Evolutionary conservation across 2,888 invertebrate genomes (phyloP), one percentile per base, ranked within the genome.

Genomic region (Mantis religiosa): DNA sequence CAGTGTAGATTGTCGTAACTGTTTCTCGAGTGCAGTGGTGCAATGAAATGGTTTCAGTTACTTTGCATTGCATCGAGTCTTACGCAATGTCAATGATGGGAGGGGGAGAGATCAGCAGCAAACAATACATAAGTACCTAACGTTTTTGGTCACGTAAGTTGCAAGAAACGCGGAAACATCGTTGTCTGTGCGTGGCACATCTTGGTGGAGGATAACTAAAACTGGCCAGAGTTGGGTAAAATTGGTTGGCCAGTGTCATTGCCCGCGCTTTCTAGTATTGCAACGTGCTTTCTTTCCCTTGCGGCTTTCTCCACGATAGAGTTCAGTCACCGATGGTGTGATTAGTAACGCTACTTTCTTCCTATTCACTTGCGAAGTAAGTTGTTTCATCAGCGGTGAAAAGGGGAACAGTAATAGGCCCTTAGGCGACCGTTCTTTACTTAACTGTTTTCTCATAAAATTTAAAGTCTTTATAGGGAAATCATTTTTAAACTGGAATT

Each of bases 221-320:
- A 14, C 83, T 20, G 54, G 20, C 30, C 28, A 41, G 28, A 8
- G 47, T 82, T 86, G 28, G 83, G 82, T 41, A 71, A 81, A 82
- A 85, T 85, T 47, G 82, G 83, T 85, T 47, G 82, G 83, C 41
- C 81, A 87, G 87, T 89, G 89, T 89, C 89, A 89, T 47, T 89
- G 89, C 28, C 89, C 89, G 89, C 83, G 47, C 89, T 89, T 89
- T 89, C 89, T 87, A 82, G 81, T 85, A 85, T 47, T 88, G 84
- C 34, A 87, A 54, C 82, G 71, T 84, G 85, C 82, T 88, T 84
- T 88, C 84, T 81, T 87, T 86, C 41, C 28, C 86, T 84, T 25
- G 28, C 20, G 89, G 89, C 89, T 89, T 89, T 89, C 88, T 88
- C 89, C 89, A 34, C 20, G 25, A 34, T 84, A 82, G 88, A 85